A percentile compares a stretch with the other conserved stretches of the same genome.
These are phyloP conservation scores for Trypoxylon attenuatum DNA, from an alignment of 2,888 invertebrate genomes.

Conservation along the genomic window DNA sequence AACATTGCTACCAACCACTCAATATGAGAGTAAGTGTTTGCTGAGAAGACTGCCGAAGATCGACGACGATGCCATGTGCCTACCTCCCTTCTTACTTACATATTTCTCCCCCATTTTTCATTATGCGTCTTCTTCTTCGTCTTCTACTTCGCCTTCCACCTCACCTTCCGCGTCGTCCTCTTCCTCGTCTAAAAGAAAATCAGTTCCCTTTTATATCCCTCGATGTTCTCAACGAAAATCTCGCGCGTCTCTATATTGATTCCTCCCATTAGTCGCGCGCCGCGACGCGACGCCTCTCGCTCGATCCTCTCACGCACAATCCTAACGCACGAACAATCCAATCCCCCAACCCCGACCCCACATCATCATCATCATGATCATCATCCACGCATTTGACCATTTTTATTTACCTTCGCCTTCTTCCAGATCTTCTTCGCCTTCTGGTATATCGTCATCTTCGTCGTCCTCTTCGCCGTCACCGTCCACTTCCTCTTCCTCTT, in stretches of 20 bases:
- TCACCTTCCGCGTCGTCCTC: conserved; percentile 69
- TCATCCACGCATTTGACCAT: no score
- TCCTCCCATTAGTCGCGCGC: no score
- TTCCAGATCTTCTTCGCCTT: conserved; percentile 76
- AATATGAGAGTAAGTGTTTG: conserved; percentile 73
- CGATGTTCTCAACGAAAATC: no score
- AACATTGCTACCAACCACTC: conserved; percentile 72
- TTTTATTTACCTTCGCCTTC: conserved; percentile 63
- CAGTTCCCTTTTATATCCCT: neutral
- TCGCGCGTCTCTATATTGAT: no score
- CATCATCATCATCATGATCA: no score
- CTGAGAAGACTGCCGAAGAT: conserved; percentile 67
- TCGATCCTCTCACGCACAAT: neutral
- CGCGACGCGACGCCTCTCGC: no score
- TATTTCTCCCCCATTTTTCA: conserved; percentile 66
- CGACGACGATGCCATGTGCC: conserved; percentile 67
- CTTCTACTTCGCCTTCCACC: conserved; percentile 65
- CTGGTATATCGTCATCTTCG: conserved; percentile 82
- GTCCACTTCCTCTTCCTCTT: conserved; percentile 80
- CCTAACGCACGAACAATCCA: no score
- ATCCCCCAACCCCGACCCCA: no score
- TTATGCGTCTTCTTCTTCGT: conserved; percentile 73
- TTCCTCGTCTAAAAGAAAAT: conserved; percentile 65
- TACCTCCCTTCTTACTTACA: conserved; percentile 71
- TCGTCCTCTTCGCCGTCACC: conserved; percentile 80